Base-by-base conservation (phyloP, 2,888 invertebrate genomes). In the Athalia circularis region DNA sequence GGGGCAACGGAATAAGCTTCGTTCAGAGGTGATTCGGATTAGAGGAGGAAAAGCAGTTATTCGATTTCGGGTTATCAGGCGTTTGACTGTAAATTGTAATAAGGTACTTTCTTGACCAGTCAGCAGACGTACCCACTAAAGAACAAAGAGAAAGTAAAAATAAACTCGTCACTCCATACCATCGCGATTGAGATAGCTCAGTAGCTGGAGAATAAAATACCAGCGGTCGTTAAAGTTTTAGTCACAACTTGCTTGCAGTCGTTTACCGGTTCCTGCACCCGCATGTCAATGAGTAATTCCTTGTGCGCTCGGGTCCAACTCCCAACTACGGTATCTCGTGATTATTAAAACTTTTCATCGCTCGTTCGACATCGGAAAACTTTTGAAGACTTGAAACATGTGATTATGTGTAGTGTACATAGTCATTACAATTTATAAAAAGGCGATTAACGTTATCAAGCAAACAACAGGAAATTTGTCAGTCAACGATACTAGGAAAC, bases 101-200 rank as follows among this genome's bases (percentile, higher is more conserved):
- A 59, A 72, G 59, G 59, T 72, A 57, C 72, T 72, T 72, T 72
- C 72, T 11, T 13, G 57, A 47, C 15, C 70, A 3, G 29, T 6
- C 11, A 59, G 72, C 15, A 5, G 47, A 47, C n/a, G 57, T 57
- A 5, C 54, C 50, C 54, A 52, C n/a, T 13, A 47, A 13, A 5
- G 13, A 59, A 59, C 57, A 59, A 72, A 72, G 72, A 57, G 72
- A 72, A 72, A 72, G 72, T 59, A 72, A 59, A 8, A 72, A 59
- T 72, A 13, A 57, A 59, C 47, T 47, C 45, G 9, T 72, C 57
- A 47, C 57, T 57, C 59, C 72, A 72, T 47, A 4, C 11, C 5
- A 68, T 29, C 54, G 54, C 43, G 13, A 68, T 29, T 52, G 52
- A 54, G 54, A 54, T 54, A 29, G 67, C 15, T 5, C 5, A 43